Percentiles rank a stretch among this genome's conserved stretches.
Evolutionary conservation across 2,888 invertebrate species (phyloP).

Genomic region (Drosophila borborema): DNA sequence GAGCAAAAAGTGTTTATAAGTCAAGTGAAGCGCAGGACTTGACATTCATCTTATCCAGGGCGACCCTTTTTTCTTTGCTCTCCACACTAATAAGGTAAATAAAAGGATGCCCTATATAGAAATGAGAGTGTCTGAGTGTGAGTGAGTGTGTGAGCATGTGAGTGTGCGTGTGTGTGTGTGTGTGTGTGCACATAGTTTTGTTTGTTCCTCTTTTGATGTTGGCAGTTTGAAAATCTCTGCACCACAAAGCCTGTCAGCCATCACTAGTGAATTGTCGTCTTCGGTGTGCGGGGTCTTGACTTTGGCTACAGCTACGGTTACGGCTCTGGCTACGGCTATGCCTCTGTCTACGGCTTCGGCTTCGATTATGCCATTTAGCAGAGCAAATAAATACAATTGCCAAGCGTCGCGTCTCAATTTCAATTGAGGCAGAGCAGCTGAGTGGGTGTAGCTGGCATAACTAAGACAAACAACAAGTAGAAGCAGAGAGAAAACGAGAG

Average conservation of each 20-base stretch:
- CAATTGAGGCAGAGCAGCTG: constrained; percentile 44
- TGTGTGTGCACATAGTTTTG: constrained; percentile 33
- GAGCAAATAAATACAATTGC: constrained; percentile 79
- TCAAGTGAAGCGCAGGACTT: constrained; percentile 23
- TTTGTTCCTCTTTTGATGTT: constrained; percentile 44
- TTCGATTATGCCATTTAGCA: constrained; percentile 78
- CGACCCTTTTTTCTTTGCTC: constrained; percentile 5
- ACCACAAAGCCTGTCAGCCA: constrained; percentile 52
- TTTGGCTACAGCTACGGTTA: neutral
- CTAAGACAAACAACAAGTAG: constrained; percentile 69
- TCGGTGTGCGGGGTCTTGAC: neutral
- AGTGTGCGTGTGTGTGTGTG: neutral
- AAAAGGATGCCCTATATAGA: constrained; percentile 7
- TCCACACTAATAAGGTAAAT: constrained; percentile 46
- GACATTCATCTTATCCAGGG: constrained; percentile 11
- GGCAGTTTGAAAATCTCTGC: constrained; percentile 50
- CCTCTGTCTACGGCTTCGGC: constrained; percentile 3
- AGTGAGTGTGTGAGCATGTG: neutral
- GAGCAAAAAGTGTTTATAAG: neutral
- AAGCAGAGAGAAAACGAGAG: constrained; percentile 18
- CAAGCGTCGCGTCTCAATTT: constrained; percentile 70
- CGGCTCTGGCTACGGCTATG: neutral
- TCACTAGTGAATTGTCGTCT: constrained; percentile 1
- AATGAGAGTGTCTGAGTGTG: neutral
- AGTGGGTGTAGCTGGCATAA: constrained; percentile 47